phyloP scores from a whole-genome alignment of 64 coral and sea anemone genomes.

The Dendronephthya gigantea region DNA sequence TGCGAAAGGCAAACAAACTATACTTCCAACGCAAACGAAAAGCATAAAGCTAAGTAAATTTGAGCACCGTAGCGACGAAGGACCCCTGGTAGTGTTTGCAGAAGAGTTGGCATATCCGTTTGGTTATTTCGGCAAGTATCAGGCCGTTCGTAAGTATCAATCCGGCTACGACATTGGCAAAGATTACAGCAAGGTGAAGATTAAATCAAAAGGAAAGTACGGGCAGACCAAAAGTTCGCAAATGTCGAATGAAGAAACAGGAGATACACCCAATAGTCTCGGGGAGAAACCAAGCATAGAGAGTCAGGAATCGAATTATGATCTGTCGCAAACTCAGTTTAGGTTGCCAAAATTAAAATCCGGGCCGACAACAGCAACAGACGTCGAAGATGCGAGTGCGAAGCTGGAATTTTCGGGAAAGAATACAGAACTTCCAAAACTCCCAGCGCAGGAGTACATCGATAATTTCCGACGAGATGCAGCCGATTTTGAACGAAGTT shows the following conservation, averaged over 20 bases:
- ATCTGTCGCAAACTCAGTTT: neutral
- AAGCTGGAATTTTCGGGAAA: neutral
- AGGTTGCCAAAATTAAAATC: neutral
- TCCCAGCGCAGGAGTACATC: neutral
- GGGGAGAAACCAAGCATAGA: neutral
- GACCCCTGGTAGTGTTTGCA: constrained; percentile 59
- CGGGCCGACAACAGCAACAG: neutral
- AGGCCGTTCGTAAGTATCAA: neutral
- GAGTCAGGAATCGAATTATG: neutral
- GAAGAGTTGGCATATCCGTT: constrained; percentile 29
- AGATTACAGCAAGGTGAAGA: neutral
- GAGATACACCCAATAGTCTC: neutral
- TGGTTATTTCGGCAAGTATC: neutral
- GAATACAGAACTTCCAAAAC: neutral
- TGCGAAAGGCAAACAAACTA: constrained; percentile 54
- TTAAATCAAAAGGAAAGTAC: neutral
- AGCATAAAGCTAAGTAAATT: constrained; percentile 56
- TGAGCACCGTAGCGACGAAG: constrained; percentile 58
- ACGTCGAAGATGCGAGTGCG: neutral
- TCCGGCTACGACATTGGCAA: neutral
- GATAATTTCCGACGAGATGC: neutral
- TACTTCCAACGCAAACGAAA: constrained; percentile 46
- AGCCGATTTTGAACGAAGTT: neutral
- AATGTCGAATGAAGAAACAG: neutral
- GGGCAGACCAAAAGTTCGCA: neutral